Base-by-base conservation (phyloP, 2,113 vertebrate genomes). In the Dipodomys ordii region DNA sequence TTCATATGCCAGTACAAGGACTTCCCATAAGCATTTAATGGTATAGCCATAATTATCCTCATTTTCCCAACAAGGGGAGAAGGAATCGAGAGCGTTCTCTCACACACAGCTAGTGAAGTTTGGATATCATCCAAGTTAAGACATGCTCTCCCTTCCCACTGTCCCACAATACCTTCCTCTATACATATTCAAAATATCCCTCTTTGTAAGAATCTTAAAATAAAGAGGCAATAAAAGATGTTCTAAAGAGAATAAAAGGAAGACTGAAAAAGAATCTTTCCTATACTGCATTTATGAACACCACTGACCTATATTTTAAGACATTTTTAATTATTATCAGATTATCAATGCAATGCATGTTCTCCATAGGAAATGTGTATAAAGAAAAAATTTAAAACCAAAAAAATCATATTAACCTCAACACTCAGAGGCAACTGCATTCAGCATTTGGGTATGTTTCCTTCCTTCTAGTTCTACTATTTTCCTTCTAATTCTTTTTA, bases 161-260 rank as follows among this genome's bases (percentile, higher is more conserved):
- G 25, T 83, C 28, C 9, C 60, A 87, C 11, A 39, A 4, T 53
- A 77, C 82, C 44, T 83, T 78, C n/a, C 15, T 74, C 32, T 72
- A 44, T 35, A 76, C 12, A 72, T 69, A 77, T 77, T 89, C 49
- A 81, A 84, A 64, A 76, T 2, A 13, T 16, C 25, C 9, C 65
- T 94, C 25, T 57, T 15, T 79, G 13, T 57, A 91, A 82, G 71
- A 35, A 18, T 23, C 77, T 83, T 49, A 85, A 8, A 39, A 71
- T 69, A 80, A 49, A 93, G 89, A 81, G 39, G 32, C 19, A 94
- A 65, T 77, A 92, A 88, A 28, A 88, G n/a, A 16, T 67, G 46
- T 27, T 91, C 88, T 77, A 92, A 94, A 78, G 49, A 72, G 30
- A 73, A 87, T 73, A 87, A 95, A 83, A 57, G 30, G 65, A 62